These are phyloP conservation scores for Pristiophorus japonicus DNA, from an alignment of 2,113 vertebrate genomes.

Conservation along the genomic window DNA sequence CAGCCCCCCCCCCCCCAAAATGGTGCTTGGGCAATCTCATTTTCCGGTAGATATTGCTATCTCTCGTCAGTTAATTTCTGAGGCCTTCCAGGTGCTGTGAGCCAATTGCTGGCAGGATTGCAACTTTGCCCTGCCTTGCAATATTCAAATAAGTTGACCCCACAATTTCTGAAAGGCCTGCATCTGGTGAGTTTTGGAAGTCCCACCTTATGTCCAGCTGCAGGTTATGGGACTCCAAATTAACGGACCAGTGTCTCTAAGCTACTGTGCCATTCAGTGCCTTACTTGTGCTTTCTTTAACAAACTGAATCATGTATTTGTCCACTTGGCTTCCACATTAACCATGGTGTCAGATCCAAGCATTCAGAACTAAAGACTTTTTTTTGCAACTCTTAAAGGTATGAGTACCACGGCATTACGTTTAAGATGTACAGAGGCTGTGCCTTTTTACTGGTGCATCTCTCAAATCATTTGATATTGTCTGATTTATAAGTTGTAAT, in stretches of 20 bases:
- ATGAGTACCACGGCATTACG: not conserved
- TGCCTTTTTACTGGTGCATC: not conserved
- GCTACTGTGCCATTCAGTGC: not conserved
- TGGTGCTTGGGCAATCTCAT: not conserved
- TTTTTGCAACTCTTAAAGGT: not conserved
- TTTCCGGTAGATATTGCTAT: not conserved
- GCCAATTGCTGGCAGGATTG: not conserved
- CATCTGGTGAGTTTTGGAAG: not conserved
- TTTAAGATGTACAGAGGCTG: not conserved
- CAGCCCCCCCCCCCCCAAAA: too few species aligned
- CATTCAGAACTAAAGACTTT: not conserved
- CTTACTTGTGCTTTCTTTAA: not conserved
- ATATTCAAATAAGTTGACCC: too few species aligned
- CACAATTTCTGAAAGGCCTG: too few species aligned
- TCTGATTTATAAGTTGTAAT: not conserved
- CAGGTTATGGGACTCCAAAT: not conserved
- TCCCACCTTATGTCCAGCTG: not conserved
- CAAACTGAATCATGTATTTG: constrained; percentile 12
- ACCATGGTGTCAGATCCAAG: not conserved
- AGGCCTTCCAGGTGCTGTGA: not conserved
- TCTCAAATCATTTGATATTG: not conserved
- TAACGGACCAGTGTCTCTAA: not conserved
- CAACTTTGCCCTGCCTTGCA: not conserved
- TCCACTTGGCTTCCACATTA: not conserved
- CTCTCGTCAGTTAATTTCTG: not conserved